phyloP scores from a whole-genome alignment of 2,888 invertebrate species.

The Leptopterna dolabrata region DNA sequence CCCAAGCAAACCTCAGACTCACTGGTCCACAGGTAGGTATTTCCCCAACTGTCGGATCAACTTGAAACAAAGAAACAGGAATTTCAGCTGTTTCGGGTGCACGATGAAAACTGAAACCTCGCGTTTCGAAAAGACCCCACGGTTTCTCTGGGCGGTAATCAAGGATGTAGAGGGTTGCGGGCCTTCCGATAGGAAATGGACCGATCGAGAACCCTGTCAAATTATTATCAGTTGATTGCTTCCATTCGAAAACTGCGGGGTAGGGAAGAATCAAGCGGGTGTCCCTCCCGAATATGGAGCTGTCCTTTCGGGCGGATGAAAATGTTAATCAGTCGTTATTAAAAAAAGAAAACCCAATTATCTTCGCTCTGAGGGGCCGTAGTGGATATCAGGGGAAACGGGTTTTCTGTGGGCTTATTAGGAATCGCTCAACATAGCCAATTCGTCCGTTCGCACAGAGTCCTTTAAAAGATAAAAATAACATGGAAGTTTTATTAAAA shows the following conservation, averaged over 20 bases:
- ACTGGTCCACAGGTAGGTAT: not conserved
- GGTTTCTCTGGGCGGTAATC: not conserved
- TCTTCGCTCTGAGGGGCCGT: not conserved
- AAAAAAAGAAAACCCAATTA: not conserved
- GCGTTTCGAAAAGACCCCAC: not conserved
- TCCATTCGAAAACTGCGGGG: conserved; percentile 13
- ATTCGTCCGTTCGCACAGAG: too few relatives aligned
- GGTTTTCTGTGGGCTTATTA: not conserved
- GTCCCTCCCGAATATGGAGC: not conserved
- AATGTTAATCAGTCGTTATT: not conserved
- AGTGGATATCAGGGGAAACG: not conserved
- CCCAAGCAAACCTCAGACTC: not conserved
- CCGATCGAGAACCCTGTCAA: not conserved
- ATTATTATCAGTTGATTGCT: conserved; percentile 22
- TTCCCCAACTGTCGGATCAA: not conserved
- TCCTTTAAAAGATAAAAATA: too few relatives aligned
- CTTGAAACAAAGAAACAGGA: not conserved
- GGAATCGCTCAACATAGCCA: too few relatives aligned
- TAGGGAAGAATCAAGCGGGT: not conserved
- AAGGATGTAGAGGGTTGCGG: conserved; percentile 9
- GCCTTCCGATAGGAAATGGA: conserved; percentile 16
- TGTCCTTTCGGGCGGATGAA: not conserved
- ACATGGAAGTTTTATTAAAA: too few relatives aligned
- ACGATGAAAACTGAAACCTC: not conserved
- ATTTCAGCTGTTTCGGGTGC: not conserved